Evolutionary conservation across 2,888 invertebrate genomes (phyloP).

Genomic region (Drosophila phalerata): DNA sequence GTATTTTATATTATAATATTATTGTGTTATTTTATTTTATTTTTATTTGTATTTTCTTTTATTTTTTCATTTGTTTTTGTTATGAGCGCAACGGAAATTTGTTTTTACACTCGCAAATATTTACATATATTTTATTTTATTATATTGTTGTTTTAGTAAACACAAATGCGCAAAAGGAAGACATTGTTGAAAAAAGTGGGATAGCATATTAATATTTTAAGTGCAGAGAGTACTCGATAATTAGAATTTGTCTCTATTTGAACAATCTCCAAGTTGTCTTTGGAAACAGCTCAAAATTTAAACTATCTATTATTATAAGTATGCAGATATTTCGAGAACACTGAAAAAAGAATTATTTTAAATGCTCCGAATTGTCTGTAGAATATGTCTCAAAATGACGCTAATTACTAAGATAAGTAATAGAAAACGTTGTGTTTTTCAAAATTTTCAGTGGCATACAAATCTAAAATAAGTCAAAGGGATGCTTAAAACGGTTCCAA

Average conservation of each 20-base stretch:
- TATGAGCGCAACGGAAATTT: constrained; percentile 70
- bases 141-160: constrained; percentile 55
- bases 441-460: too few species aligned
- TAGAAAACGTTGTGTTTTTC: not conserved
- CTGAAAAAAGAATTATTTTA: not conserved
- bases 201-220: constrained; percentile 6
- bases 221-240: constrained; percentile 10
- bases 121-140: constrained; percentile 72
- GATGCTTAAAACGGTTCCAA: too few species aligned
- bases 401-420: not conserved
- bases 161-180: constrained; percentile 59
- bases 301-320: not conserved
- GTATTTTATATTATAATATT: constrained; percentile 39
- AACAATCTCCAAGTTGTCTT: constrained; percentile 10
- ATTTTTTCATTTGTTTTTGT: constrained; percentile 28
- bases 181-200: constrained; percentile 36
- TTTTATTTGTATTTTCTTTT: constrained; percentile 26
- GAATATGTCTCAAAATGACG: not conserved
- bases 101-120: constrained; percentile 58
- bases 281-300: constrained; percentile 4
- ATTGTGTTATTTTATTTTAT: constrained; percentile 39
- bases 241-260: constrained; percentile 7
- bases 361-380: not conserved
- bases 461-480: too few species aligned
- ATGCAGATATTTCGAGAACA: not conserved